Base-by-base conservation (phyloP, 2,888 invertebrate genomes). In the Calliphora vomitoria region DNA sequence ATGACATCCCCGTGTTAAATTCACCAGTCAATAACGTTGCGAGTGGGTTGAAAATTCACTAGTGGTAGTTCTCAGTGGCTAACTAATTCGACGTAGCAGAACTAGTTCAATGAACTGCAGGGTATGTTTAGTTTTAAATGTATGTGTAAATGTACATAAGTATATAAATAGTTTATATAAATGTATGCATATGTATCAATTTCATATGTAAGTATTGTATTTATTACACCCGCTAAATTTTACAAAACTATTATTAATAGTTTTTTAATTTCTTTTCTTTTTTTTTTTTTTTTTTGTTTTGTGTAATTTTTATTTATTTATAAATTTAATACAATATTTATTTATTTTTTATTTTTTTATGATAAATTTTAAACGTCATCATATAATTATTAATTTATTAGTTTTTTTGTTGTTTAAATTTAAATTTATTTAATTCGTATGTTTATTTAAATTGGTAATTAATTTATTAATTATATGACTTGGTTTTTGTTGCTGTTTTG, bases 311-410 rank as follows among this genome's bases (percentile, higher is more conserved):
- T 44, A n/a, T 55, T 62, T 75, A 31, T 62, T 76, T 62, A 71
- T 83, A 71, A 53, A 62, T 83, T 71, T 62, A 83, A 69, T 76
- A 76, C 69, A 76, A 71, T 83, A 78, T 64, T 71, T 71, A 47
- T 64, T 83, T 64, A 64, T 53, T 62, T n/a, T n/a, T n/a, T n/a
- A n/a, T n/a, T n/a, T n/a, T n/a, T n/a, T n/a, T n/a, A n/a, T n/a
- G n/a, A 82, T 69, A 71, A 69, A 53, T 76, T 76, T 20, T 66
- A 53, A 69, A 60, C 60, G 55, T 69, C 41, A 53, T 58, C 13
- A 18, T 53, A 55, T 71, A 81, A 76, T 71, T 75, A 64, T 62
- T 86, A 53, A 69, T 44, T 76, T 71, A 60, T 66, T 66, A 64
- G 38, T 71, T 81, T 60, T 75, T 41, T 20, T 38, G 25, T 18